Evolutionary conservation across 2,888 invertebrate genomes (phyloP).

Genomic region (Lordiphosa andalusiaca): DNA sequence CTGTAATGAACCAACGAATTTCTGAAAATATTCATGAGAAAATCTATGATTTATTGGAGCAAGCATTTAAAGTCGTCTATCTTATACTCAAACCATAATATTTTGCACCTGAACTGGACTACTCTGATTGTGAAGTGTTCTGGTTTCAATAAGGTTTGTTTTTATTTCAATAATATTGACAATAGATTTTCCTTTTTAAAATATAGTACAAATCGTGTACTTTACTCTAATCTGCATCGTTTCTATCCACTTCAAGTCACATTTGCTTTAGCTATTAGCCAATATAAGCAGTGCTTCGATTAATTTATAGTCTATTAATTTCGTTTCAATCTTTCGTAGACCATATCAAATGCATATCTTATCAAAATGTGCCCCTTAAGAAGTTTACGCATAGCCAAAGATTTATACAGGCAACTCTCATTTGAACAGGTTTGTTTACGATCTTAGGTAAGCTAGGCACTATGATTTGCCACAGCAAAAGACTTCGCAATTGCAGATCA

Average conservation of each 20-base stretch:
- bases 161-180: no score
- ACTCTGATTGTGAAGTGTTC: no score
- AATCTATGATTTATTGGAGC: no score
- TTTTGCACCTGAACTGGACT: no score
- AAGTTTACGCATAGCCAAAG: conserved; percentile 19
- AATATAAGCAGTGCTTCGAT: conserved; percentile 1
- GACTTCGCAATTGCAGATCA: conserved; percentile 12
- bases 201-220: no score
- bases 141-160: no score
- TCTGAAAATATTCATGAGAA: no score
- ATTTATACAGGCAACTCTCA: conserved; percentile 21
- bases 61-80: no score
- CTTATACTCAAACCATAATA: no score
- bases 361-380: conserved; percentile 20
- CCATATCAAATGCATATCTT: conserved; percentile 22
- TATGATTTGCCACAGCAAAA: conserved; percentile 14
- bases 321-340: conserved; percentile 13
- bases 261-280: conserved; percentile 15
- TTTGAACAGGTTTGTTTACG: conserved; percentile 31
- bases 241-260: conserved; percentile 21
- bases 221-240: no score
- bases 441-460: neutral
- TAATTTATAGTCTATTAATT: conserved; percentile 25
- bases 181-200: no score
- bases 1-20: no score